phyloP scores from a whole-genome alignment of 2,888 invertebrate genomes.

The Synergus itoensis region DNA sequence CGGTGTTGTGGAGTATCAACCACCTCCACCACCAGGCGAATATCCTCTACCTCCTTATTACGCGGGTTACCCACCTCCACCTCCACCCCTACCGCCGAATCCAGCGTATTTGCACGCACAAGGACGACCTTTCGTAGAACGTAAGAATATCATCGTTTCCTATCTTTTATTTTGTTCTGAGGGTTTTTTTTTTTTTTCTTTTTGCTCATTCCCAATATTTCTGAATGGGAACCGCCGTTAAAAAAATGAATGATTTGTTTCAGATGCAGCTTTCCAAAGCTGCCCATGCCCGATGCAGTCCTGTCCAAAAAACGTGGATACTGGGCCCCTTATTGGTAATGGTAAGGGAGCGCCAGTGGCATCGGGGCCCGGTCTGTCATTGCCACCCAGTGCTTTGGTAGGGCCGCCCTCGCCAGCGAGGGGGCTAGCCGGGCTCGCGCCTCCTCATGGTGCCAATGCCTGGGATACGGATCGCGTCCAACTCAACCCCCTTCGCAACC shows the following conservation, averaged over 20 bases:
- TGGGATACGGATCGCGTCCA: constrained; percentile 80
- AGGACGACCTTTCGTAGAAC: constrained; percentile 76
- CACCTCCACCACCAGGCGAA: constrained; percentile 77
- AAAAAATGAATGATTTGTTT: constrained; percentile 44
- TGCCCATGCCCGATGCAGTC: constrained; percentile 95
- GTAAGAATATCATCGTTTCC: constrained; percentile 63
- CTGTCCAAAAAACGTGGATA: constrained; percentile 99
- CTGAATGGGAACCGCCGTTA: not conserved
- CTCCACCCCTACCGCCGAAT: constrained; percentile 82
- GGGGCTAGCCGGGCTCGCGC: constrained; percentile 78
- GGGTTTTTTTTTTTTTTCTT: not conserved
- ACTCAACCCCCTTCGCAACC: constrained; percentile 73
- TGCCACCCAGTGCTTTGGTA: constrained; percentile 78
- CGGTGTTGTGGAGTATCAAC: constrained; percentile 78
- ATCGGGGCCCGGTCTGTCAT: constrained; percentile 78
- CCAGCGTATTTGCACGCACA: constrained; percentile 76
- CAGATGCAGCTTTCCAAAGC: constrained; percentile 82
- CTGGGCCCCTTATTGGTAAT: constrained; percentile 99
- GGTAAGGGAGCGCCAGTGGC: constrained; percentile 84
- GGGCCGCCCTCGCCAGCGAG: constrained; percentile 80
- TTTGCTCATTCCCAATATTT: not conserved
- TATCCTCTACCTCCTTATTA: constrained; percentile 82
- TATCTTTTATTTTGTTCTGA: not conserved
- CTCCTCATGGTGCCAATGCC: constrained; percentile 77
- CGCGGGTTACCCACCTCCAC: constrained; percentile 75